These are phyloP conservation scores for Hirtodrosophila trivittata DNA, from an alignment of 2,888 invertebrate genomes.

Conservation along the genomic window DNA sequence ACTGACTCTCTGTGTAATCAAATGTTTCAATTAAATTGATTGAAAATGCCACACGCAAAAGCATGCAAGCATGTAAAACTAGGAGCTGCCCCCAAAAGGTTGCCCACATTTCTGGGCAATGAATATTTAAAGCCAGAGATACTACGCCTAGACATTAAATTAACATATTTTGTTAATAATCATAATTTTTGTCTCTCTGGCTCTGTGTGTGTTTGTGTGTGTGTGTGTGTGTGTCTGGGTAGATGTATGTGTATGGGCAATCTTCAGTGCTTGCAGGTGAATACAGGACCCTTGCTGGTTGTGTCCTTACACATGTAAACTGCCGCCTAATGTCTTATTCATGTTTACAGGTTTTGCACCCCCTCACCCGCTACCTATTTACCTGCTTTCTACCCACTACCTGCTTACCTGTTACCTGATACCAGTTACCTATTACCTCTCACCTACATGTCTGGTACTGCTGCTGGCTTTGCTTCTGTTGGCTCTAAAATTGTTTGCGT, in stretches of 20 bases:
- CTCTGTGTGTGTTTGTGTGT: conserved; percentile 12
- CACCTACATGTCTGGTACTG: not conserved
- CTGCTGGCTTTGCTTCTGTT: not conserved
- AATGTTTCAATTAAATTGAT: conserved; percentile 74
- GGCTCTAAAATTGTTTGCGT: conserved; percentile 62
- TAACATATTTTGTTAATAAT: conserved; percentile 77
- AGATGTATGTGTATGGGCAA: conserved; percentile 18
- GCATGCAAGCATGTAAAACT: conserved; percentile 1
- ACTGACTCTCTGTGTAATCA: conserved; percentile 31
- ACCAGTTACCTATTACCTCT: conserved; percentile 8
- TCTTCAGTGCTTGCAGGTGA: conserved; percentile 35
- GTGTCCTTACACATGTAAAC: conserved; percentile 67
- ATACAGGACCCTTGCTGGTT: conserved; percentile 25
- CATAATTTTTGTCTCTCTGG: conserved; percentile 59
- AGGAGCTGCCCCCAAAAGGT: not conserved
- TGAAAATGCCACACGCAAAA: conserved; percentile 26
- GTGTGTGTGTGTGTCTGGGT: conserved; percentile 14
- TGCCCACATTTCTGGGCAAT: conserved; percentile 48
- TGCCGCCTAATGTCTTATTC: conserved; percentile 71
- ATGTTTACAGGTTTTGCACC: conserved; percentile 68
- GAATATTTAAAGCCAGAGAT: conserved; percentile 60
- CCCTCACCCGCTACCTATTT: not conserved
- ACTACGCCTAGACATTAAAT: conserved; percentile 72
- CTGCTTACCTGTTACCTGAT: conserved; percentile 5
- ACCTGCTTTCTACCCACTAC: conserved; percentile 1